These are phyloP conservation scores for Drosophila willistoni DNA, from an alignment of 1,140 invertebrate genomes.

Conservation along the genomic window DNA sequence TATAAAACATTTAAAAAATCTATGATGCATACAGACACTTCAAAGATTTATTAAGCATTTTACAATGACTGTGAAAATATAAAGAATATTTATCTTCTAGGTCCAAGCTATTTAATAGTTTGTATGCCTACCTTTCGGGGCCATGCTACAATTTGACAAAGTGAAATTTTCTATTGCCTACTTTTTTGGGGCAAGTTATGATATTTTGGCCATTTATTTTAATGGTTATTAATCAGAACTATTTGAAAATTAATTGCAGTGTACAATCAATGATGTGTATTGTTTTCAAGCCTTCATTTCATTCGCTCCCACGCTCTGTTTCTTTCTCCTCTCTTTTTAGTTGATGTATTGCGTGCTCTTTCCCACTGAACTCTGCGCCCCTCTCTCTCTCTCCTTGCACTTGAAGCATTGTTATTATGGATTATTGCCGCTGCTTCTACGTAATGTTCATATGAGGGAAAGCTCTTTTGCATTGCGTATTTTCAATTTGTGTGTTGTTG, in stretches of 20 bases:
- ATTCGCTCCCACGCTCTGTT: background rate
- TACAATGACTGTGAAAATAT: too few species aligned
- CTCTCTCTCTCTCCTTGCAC: background rate
- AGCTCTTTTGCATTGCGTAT: constrained; percentile 58
- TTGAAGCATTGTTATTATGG: constrained; percentile 70
- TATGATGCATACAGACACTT: too few species aligned
- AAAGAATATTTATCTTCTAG: too few species aligned
- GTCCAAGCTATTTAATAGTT: too few species aligned
- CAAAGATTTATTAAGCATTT: too few species aligned
- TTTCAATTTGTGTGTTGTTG: constrained; percentile 53
- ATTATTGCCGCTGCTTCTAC: constrained; percentile 60
- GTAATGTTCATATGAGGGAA: constrained; percentile 39
- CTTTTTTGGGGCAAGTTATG: too few species aligned
- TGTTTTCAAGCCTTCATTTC: constrained; percentile 51
- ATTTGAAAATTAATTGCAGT: background rate
- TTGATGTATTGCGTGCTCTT: constrained; percentile 5
- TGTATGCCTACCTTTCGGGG: too few species aligned
- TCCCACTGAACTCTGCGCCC: background rate
- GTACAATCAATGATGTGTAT: constrained; percentile 72
- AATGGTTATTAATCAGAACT: too few species aligned
- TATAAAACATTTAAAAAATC: too few species aligned
- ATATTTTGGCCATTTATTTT: too few species aligned
- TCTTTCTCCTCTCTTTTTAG: background rate
- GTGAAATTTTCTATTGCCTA: background rate
- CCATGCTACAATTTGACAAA: too few species aligned